Percentiles rank a stretch among this genome's conserved stretches.
Evolutionary conservation across 2,797 vertebrate genomes (phyloP).

Genomic region (Clamator glandarius): DNA sequence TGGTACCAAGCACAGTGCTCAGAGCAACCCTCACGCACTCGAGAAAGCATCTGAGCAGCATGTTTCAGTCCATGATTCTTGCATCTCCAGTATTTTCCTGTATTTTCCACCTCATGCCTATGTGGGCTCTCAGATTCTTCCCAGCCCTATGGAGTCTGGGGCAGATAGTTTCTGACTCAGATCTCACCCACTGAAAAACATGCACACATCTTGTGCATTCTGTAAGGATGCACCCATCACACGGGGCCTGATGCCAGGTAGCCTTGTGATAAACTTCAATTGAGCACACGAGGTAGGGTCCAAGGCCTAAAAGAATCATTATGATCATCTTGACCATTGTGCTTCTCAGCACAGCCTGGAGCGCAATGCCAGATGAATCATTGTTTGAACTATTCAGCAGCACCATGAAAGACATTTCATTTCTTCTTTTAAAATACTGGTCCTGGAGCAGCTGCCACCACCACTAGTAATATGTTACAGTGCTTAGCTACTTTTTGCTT

Average conservation of each 20-base stretch:
- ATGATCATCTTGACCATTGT: not conserved
- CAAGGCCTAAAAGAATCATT: not conserved
- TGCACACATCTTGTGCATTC: rapidly evolving
- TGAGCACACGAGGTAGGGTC: rapidly evolving
- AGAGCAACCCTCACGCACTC: not conserved
- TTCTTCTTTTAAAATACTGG: not conserved
- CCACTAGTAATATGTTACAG: not conserved
- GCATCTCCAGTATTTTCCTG: not conserved
- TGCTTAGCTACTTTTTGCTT: not conserved
- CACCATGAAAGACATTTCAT: not conserved
- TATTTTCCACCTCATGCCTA: not conserved
- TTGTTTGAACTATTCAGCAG: not conserved
- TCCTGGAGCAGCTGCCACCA: not conserved
- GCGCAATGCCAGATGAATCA: not conserved
- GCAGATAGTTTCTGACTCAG: constrained; percentile 2
- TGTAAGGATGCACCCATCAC: not conserved
- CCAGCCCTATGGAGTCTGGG: rapidly evolving
- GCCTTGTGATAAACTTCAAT: not conserved
- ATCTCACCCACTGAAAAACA: not conserved
- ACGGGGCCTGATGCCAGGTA: not conserved
- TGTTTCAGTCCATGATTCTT: rapidly evolving
- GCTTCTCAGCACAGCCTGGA: not conserved
- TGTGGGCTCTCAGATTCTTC: not conserved
- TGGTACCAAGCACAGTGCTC: rapidly evolving
- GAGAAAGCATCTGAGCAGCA: rapidly evolving